Percentiles rank a stretch among this genome's conserved stretches.
Conservation (phyloP, 2,113 vertebrate species). For the Chionomys nivalis region DNA sequence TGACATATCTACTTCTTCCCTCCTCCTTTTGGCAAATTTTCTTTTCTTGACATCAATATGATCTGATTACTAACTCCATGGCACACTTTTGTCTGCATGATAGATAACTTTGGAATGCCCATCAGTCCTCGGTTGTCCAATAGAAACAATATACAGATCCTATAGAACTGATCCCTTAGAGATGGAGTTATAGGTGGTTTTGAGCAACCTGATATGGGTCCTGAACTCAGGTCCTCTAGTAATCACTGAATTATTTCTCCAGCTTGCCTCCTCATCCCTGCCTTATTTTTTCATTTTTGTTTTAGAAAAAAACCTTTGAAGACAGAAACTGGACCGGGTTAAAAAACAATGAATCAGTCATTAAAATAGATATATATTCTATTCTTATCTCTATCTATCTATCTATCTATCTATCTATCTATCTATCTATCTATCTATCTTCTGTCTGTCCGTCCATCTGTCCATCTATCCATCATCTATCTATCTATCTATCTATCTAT, state of each 20-base stretch:
- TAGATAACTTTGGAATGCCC: neutral
- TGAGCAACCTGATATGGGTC: neutral
- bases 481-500: too few species aligned
- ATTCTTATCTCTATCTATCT: too few species aligned
- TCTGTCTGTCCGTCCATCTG: too few species aligned
- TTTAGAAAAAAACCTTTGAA: neutral
- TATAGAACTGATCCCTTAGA: neutral
- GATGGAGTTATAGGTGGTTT: neutral
- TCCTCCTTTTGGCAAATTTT: neutral
- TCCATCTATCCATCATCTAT: too few species aligned
- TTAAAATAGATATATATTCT: neutral
- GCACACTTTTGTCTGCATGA: neutral
- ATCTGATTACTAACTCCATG: neutral
- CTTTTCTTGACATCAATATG: neutral
- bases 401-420: too few species aligned
- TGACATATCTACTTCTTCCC: neutral
- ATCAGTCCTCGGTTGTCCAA: neutral
- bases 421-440: too few species aligned
- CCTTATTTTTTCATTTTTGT: neutral
- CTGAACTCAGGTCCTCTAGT: neutral
- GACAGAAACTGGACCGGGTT: neutral
- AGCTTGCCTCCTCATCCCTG: neutral
- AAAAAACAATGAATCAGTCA: neutral
- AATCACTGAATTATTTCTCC: neutral
- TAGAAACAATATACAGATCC: neutral